Evolutionary conservation across 2,797 vertebrate species (phyloP).

Genomic region (Characodon lateralis): DNA sequence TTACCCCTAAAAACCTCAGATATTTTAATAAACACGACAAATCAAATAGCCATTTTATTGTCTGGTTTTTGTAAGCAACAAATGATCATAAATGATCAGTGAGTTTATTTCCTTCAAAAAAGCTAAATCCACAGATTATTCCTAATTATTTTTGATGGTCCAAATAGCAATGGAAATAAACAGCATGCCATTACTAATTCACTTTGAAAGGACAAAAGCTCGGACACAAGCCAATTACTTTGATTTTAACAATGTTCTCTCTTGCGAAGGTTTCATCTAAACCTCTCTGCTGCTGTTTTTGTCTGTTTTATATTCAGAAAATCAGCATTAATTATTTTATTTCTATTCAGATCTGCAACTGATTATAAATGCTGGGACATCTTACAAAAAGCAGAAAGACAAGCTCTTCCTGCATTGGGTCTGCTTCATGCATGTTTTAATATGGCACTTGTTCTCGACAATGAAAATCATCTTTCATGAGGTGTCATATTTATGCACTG

Average conservation of each 20-base stretch:
- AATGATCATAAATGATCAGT: neutral
- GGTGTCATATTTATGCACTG: neutral
- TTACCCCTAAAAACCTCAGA: neutral
- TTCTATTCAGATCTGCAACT: neutral
- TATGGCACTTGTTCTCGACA: neutral
- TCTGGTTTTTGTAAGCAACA: neutral
- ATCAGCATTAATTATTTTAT: neutral
- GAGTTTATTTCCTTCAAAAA: neutral
- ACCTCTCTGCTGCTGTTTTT: neutral
- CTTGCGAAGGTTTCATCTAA: neutral
- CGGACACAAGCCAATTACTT: neutral
- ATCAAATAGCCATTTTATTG: neutral
- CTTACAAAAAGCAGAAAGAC: neutral
- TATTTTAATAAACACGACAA: neutral
- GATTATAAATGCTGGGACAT: neutral
- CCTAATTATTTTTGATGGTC: neutral
- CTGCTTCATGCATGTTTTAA: neutral
- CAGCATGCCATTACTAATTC: neutral
- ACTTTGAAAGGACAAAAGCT: neutral
- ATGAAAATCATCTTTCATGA: constrained; percentile 31
- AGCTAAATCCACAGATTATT: neutral
- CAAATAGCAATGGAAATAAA: neutral
- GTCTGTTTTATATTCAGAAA: neutral
- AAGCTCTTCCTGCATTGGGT: neutral
- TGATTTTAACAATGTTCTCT: constrained; percentile 9